Evolutionary conservation across 1,140 invertebrate genomes (phyloP).

Genomic region (Spodoptera litura): DNA sequence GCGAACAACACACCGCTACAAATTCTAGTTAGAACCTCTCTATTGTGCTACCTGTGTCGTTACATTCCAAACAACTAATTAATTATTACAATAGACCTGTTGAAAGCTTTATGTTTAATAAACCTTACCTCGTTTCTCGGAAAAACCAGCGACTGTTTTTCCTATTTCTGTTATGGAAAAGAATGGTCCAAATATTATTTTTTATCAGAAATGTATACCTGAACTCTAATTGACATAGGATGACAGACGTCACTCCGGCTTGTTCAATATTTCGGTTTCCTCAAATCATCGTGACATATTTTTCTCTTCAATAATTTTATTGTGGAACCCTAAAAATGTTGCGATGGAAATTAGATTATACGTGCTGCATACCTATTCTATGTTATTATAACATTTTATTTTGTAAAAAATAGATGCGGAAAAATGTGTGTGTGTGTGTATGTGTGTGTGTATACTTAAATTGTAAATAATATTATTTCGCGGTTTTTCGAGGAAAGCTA

Average conservation of each 20-base stretch:
- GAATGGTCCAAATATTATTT: neutral
- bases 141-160: neutral
- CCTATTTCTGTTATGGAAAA: neutral
- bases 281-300: slow-evolving; percentile 12
- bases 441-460: neutral
- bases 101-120: neutral
- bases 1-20: neutral
- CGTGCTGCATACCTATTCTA: slow-evolving; percentile 39
- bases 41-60: too few relatives aligned
- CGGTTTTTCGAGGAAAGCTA: neutral
- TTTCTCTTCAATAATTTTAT: slow-evolving; percentile 12
- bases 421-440: slow-evolving; percentile 14
- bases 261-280: neutral
- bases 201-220: neutral
- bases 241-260: slow-evolving; percentile 6
- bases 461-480: slow-evolving; percentile 38
- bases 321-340: slow-evolving; percentile 33
- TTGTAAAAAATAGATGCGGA: slow-evolving; percentile 36
- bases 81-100: too few relatives aligned
- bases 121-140: too few relatives aligned
- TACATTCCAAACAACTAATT: too few relatives aligned
- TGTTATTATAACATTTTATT: slow-evolving; percentile 47
- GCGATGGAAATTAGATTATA: slow-evolving; percentile 51
- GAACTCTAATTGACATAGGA: slow-evolving; percentile 1
- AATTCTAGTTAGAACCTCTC: too few relatives aligned